phyloP scores from a whole-genome alignment of 2,888 invertebrate genomes.

The Netelia inedita region DNA sequence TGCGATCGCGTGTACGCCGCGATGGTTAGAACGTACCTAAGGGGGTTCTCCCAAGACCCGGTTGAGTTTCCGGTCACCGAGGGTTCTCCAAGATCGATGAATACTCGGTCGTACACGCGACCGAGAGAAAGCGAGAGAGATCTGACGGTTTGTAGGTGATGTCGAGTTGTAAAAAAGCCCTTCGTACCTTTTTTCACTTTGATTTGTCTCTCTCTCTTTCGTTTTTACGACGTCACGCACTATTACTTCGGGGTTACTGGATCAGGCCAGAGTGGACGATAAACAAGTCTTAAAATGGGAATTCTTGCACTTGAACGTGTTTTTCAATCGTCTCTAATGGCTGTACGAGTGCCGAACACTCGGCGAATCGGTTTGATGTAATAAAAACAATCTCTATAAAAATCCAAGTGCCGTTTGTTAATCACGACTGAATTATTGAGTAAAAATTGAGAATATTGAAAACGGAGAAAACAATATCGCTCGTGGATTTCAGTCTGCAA shows the following conservation, averaged over 20 bases:
- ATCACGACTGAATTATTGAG: no score
- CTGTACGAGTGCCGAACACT: not conserved
- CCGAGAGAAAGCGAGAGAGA: not conserved
- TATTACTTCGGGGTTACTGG: constrained; percentile 23
- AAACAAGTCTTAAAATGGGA: not conserved
- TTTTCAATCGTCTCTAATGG: constrained; percentile 13
- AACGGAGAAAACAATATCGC: no score
- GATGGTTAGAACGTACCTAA: constrained; percentile 8
- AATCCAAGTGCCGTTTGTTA: no score
- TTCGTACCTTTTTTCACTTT: not conserved
- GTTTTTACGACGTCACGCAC: constrained; percentile 33
- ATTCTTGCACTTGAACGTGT: constrained; percentile 19
- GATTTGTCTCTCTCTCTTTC: not conserved
- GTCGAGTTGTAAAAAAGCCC: not conserved
- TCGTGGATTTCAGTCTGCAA: no score
- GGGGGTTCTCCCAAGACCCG: constrained; percentile 3
- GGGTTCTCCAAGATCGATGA: constrained; percentile 35
- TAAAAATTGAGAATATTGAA: no score
- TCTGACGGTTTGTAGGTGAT: not conserved
- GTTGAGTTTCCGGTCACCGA: constrained; percentile 31
- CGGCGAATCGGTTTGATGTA: not conserved
- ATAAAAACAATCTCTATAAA: no score
- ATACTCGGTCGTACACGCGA: constrained; percentile 8
- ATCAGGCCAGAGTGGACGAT: constrained; percentile 6
- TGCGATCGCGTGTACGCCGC: constrained; percentile 32